Percentiles rank a stretch among this genome's conserved stretches.
phyloP scores from a whole-genome alignment of 2,888 invertebrate genomes.

The Corythucha ciliata region DNA sequence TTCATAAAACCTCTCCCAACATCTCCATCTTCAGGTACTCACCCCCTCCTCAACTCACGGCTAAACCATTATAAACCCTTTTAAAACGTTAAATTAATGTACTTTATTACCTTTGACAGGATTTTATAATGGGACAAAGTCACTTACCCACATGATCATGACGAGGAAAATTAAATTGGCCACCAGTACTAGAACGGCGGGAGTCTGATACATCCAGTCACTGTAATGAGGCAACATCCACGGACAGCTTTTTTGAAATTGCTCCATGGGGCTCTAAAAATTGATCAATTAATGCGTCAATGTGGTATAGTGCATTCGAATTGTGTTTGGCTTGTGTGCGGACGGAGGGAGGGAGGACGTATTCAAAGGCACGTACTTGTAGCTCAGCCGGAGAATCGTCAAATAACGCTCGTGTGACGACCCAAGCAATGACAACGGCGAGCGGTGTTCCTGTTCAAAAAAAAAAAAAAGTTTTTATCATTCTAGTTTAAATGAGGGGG shows the following conservation, averaged over 20 bases:
- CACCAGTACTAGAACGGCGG: conserved; percentile 63
- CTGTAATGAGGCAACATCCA: conserved; percentile 73
- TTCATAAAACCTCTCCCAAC: too few species aligned
- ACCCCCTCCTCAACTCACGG: too few species aligned
- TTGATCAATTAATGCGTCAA: neutral
- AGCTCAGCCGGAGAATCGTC: too few species aligned
- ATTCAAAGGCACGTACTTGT: too few species aligned
- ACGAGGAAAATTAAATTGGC: conserved; percentile 74
- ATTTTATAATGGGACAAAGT: neutral
- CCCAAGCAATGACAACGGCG: neutral
- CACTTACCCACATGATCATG: conserved; percentile 40
- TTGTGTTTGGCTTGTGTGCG: neutral
- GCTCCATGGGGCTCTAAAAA: conserved; percentile 9
- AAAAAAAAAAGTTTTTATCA: too few species aligned
- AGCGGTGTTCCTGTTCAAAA: neutral
- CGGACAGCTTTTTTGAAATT: conserved; percentile 45
- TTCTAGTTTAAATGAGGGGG: too few species aligned
- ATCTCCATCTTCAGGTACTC: too few species aligned
- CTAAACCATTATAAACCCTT: too few species aligned
- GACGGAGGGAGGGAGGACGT: neutral
- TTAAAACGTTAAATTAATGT: too few species aligned
- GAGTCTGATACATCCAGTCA: conserved; percentile 82
- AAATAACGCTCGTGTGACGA: too few species aligned
- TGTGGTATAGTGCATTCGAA: neutral
- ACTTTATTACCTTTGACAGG: too few species aligned